Evolutionary conservation across 1,140 invertebrate genomes (phyloP).

Genomic region (Yoshiicerus persimilis): DNA sequence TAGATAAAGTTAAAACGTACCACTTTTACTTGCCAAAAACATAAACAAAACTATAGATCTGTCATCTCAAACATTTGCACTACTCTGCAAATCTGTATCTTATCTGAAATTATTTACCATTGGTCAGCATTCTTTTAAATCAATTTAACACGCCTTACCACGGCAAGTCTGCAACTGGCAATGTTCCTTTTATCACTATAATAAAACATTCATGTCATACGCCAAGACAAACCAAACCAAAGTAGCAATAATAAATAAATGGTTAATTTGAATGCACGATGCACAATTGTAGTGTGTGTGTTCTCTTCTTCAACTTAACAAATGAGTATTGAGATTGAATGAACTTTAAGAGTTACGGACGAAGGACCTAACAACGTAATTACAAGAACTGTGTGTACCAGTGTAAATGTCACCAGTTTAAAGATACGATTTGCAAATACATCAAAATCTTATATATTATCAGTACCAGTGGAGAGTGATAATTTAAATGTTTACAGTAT

Average conservation of each 20-base stretch:
- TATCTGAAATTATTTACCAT: background rate
- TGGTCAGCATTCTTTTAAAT: background rate
- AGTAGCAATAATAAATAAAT: background rate
- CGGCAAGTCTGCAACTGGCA: background rate
- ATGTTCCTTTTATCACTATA: too few species aligned
- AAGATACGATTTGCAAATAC: background rate
- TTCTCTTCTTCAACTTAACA: too few species aligned
- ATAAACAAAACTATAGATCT: conserved; percentile 2
- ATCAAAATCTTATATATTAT: background rate
- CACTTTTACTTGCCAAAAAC: background rate
- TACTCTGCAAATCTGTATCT: background rate
- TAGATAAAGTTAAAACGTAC: too few species aligned
- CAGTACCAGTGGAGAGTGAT: background rate
- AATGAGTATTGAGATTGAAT: too few species aligned
- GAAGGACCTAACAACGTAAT: background rate
- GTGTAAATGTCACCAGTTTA: background rate
- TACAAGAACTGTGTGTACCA: background rate
- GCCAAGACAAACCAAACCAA: background rate
- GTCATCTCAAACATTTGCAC: background rate
- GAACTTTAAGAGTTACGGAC: background rate
- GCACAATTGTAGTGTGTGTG: background rate
- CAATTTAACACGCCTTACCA: background rate
- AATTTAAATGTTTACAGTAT: background rate
- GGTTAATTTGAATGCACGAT: background rate
- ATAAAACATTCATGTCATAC: background rate